Conservation (phyloP, 2,797 vertebrate genomes). For the Pangasius mekongensis region DNA sequence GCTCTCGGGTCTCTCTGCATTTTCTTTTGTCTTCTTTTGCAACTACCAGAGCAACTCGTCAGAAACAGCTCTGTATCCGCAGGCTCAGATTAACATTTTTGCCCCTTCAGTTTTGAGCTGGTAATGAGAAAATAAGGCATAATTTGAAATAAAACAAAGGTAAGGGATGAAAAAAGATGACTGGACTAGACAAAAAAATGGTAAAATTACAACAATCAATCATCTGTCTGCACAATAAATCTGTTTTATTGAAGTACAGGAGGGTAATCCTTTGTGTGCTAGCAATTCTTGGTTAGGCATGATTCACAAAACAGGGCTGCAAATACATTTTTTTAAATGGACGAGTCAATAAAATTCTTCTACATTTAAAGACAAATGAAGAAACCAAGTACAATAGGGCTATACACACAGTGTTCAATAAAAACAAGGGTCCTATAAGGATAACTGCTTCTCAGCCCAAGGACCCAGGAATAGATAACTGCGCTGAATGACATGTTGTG, state of each 20-base stretch:
- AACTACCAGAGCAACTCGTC: neutral
- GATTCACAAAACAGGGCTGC: slow-evolving; percentile 4
- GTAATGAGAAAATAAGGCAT: slow-evolving; percentile 1
- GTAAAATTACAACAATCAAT: slow-evolving; percentile 20
- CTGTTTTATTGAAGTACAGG: neutral
- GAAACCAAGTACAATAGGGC: neutral
- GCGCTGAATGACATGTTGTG: slow-evolving; percentile 39
- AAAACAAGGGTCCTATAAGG: slow-evolving; percentile 27
- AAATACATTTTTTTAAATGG: neutral
- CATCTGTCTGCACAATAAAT: neutral
- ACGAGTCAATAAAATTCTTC: neutral
- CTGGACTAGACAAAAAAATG: neutral
- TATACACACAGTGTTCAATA: slow-evolving; percentile 4
- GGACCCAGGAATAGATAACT: slow-evolving; percentile 40
- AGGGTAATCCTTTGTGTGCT: slow-evolving; percentile 4
- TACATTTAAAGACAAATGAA: slow-evolving; percentile 15
- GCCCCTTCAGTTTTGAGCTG: neutral
- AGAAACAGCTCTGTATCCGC: neutral
- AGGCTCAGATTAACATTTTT: neutral
- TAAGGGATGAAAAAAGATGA: slow-evolving; percentile 15
- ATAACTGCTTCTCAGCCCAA: slow-evolving; percentile 29
- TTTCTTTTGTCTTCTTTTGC: slow-evolving; percentile 14
- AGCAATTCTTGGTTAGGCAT: neutral
- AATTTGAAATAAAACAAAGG: slow-evolving; percentile 6
- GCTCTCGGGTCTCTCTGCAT: neutral